Evolutionary conservation across 23 tunicate species (phyloP).

Genomic region (Halocynthia aurantium): DNA sequence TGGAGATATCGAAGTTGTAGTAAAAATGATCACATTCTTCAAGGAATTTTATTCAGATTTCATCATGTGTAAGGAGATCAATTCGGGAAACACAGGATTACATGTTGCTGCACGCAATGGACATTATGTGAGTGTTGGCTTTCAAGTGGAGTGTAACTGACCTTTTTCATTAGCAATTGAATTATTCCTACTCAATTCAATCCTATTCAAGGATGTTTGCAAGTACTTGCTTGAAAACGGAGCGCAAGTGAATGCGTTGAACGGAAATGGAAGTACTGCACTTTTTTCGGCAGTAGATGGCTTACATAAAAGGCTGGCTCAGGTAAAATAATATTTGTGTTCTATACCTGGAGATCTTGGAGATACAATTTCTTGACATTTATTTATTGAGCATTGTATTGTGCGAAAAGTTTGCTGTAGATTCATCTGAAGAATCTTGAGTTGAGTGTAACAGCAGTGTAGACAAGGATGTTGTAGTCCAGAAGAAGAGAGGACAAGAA

Average conservation of each 20-base stretch:
- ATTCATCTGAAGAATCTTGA: no score
- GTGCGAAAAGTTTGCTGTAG: no score
- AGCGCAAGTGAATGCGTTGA: conserved; percentile 46
- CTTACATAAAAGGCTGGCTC: conserved; percentile 54
- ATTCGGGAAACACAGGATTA: conserved; percentile 65
- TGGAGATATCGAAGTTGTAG: conserved; percentile 65
- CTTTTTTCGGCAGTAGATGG: conserved; percentile 77
- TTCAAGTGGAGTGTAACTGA: background rate
- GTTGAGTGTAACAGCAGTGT: no score
- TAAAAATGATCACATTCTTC: conserved; percentile 80
- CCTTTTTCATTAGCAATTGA: background rate
- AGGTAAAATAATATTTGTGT: conserved; percentile 15
- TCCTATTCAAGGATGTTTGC: conserved; percentile 46
- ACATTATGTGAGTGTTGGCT: conserved; percentile 65
- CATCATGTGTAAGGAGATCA: conserved; percentile 38
- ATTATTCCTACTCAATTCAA: background rate
- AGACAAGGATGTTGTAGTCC: no score
- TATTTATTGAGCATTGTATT: no score
- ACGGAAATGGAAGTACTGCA: conserved; percentile 65
- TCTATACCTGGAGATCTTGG: no score
- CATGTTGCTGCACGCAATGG: conserved; percentile 82
- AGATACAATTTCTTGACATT: no score
- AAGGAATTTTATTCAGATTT: conserved; percentile 64
- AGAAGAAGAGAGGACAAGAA: no score
- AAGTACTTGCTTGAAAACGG: conserved; percentile 63